phyloP scores from a whole-genome alignment of 2,888 invertebrate genomes.

The Netelia virgata region DNA sequence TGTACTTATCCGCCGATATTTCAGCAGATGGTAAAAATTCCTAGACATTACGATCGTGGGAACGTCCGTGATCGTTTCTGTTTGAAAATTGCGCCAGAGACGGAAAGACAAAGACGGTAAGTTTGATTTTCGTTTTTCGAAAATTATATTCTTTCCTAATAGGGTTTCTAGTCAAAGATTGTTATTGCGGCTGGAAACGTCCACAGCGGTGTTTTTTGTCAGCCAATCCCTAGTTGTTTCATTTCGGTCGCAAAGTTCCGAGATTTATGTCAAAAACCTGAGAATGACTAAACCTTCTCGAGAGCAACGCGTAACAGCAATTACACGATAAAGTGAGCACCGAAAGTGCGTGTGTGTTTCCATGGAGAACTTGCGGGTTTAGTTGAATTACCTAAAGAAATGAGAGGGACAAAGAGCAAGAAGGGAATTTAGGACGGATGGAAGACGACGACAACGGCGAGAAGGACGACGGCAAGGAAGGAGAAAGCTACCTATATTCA shows the following conservation, averaged over 20 bases:
- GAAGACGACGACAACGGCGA: slow-evolving; percentile 46
- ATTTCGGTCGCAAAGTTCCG: slow-evolving; percentile 21
- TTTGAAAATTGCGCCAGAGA: too few relatives aligned
- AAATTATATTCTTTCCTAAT: too few relatives aligned
- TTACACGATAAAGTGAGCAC: slow-evolving; percentile 40
- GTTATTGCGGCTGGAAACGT: too few relatives aligned
- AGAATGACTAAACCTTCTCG: slow-evolving; percentile 19
- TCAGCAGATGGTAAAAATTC: background rate
- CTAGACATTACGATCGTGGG: slow-evolving; percentile 25
- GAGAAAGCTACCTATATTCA: slow-evolving; percentile 55
- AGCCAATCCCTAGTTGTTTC: background rate
- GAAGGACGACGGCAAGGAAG: slow-evolving; percentile 56
- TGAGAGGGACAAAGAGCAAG: slow-evolving; percentile 50
- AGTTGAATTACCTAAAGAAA: slow-evolving; percentile 46
- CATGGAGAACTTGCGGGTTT: slow-evolving; percentile 39
- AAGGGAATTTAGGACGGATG: slow-evolving; percentile 60
- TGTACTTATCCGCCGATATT: background rate
- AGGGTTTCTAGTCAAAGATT: too few relatives aligned
- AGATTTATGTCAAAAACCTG: slow-evolving; percentile 10
- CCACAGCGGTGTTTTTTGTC: background rate
- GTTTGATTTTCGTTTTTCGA: too few relatives aligned
- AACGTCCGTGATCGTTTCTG: background rate
- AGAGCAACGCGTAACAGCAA: slow-evolving; percentile 60
- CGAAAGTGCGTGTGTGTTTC: slow-evolving; percentile 45
- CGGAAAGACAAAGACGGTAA: too few relatives aligned